phyloP scores from a whole-genome alignment of 2,113 vertebrate genomes.

The Anolis carolinensis region DNA sequence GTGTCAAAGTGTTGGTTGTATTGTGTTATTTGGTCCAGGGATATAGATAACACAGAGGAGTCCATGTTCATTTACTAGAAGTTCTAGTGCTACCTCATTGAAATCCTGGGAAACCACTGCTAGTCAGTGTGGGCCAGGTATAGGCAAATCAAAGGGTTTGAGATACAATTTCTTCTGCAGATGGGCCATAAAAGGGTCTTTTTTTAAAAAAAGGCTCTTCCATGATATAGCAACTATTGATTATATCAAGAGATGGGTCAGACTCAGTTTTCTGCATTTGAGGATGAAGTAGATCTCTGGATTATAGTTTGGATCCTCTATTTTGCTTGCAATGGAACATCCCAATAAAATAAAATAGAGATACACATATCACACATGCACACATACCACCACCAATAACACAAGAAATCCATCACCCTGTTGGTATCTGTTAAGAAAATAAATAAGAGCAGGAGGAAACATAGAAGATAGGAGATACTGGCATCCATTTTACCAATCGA shows the following conservation, averaged over 20 bases:
- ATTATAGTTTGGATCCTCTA: neutral
- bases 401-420: neutral
- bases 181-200: too few relatives aligned
- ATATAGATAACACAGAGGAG: neutral
- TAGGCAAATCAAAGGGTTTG: too few relatives aligned
- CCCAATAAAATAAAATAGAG: neutral
- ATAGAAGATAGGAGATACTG: neutral
- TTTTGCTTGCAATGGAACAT: neutral
- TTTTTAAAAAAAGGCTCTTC: too few relatives aligned
- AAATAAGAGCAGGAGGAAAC: neutral
- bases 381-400: neutral
- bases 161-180: too few relatives aligned
- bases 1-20: neutral
- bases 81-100: neutral
- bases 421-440: neutral
- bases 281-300: neutral
- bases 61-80: neutral
- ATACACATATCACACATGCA: neutral
- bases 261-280: neutral
- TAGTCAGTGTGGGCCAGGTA: neutral
- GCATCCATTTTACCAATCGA: slow-evolving; percentile 11
- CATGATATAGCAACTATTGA: too few relatives aligned
- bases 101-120: neutral
- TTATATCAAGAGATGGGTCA: too few relatives aligned
- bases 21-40: neutral